Conservation (phyloP, 2,888 invertebrate genomes). For the Aphrophora alni region DNA sequence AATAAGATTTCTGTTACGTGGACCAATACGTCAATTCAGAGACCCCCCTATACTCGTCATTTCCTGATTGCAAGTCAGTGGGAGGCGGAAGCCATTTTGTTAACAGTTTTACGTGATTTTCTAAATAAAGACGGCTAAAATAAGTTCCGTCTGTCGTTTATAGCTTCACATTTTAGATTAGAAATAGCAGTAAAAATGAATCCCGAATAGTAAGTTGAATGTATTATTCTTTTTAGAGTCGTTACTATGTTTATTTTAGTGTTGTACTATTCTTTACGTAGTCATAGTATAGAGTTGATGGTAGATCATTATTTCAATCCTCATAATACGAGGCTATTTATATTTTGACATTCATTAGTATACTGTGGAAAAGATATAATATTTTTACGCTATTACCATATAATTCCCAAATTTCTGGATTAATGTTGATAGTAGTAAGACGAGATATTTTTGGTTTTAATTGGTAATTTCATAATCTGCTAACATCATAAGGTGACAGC, state of each 20-base stretch:
- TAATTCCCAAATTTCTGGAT: too few species aligned
- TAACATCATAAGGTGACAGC: too few species aligned
- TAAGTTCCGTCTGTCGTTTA: slow-evolving; percentile 27
- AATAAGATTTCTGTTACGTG: slow-evolving; percentile 32
- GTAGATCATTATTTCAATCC: background rate
- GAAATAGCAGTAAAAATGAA: slow-evolving; percentile 64
- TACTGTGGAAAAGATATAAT: too few species aligned
- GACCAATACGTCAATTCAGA: slow-evolving; percentile 38
- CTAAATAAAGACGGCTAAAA: slow-evolving; percentile 34
- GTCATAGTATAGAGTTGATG: background rate
- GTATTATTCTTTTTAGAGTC: background rate
- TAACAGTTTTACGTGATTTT: slow-evolving; percentile 30
- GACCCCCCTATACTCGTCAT: slow-evolving; percentile 32
- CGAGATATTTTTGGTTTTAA: too few species aligned
- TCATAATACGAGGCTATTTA: too few species aligned
- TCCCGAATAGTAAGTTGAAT: slow-evolving; percentile 79
- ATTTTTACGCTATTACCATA: too few species aligned
- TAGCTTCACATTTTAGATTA: slow-evolving; percentile 20
- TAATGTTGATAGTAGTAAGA: too few species aligned
- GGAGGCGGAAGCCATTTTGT: slow-evolving; percentile 45
- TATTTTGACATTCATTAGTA: too few species aligned
- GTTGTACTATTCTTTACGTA: background rate
- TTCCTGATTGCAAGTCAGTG: slow-evolving; percentile 40
- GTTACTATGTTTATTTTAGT: background rate
- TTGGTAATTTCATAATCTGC: too few species aligned